Conservation (phyloP, 2,888 invertebrate species). For the Galerucella calmariensis region DNA sequence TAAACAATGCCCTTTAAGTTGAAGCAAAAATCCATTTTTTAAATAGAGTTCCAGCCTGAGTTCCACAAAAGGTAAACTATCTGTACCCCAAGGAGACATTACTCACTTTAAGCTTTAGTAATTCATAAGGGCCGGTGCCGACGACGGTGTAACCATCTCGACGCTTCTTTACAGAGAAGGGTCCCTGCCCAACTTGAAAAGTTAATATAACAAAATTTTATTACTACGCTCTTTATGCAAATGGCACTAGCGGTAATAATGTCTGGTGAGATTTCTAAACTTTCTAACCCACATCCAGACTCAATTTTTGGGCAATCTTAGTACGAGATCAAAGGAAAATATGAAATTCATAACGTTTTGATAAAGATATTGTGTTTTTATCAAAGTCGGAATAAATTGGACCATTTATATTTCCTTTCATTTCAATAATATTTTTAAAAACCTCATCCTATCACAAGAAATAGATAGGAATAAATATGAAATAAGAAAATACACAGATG, state of each 20-base stretch:
- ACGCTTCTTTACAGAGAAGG: conserved; percentile 34
- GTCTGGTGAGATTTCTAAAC: conserved; percentile 30
- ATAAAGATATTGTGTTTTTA: neutral
- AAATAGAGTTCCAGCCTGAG: conserved; percentile 21
- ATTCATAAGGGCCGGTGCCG: conserved; percentile 44
- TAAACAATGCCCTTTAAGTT: neutral
- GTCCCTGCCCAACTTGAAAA: conserved; percentile 43
- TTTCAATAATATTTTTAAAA: no score
- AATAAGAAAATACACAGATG: no score
- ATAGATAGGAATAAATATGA: no score
- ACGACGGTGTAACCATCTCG: conserved; percentile 13
- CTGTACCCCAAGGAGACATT: conserved; percentile 46
- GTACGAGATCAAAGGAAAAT: neutral
- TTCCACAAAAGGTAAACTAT: conserved; percentile 37
- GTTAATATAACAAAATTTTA: conserved; percentile 47
- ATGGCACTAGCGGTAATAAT: conserved; percentile 34
- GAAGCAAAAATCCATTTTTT: conserved; percentile 7
- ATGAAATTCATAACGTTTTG: neutral
- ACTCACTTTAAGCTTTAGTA: conserved; percentile 47
- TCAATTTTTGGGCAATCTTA: conserved; percentile 17
- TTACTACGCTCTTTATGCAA: conserved; percentile 44
- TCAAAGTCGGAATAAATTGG: neutral
- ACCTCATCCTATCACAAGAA: no score
- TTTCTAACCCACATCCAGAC: conserved; percentile 19
- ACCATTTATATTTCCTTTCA: neutral